Conservation (phyloP, 2,113 vertebrate genomes). For the Elephantulus edwardii region DNA sequence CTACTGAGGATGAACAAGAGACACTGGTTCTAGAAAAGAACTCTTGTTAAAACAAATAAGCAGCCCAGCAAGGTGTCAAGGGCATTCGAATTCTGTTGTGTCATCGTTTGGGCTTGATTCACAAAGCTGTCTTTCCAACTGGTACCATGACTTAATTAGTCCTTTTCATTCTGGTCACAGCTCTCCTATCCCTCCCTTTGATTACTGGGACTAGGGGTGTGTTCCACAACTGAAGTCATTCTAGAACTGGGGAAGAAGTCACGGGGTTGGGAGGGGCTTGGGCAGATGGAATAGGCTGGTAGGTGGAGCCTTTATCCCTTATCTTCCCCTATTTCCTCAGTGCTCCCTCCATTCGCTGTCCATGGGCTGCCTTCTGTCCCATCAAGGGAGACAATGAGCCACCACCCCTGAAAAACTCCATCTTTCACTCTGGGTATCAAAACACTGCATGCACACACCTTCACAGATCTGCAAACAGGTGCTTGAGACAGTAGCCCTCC, state of each 20-base stretch:
- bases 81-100: slow-evolving; percentile 5
- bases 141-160: neutral
- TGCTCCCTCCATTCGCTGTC: neutral
- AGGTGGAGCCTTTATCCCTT: neutral
- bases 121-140: slow-evolving; percentile 20
- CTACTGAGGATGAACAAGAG: neutral
- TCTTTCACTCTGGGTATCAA: neutral
- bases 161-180: neutral
- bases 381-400: neutral
- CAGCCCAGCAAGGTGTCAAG: neutral
- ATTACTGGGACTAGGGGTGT: neutral
- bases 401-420: neutral
- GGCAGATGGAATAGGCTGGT: neutral
- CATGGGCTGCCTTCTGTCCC: neutral
- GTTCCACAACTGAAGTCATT: neutral
- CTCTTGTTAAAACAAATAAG: slow-evolving; percentile 40
- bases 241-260: neutral
- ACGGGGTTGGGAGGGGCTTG: too few relatives aligned
- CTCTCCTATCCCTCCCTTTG: neutral
- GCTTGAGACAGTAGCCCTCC: neutral
- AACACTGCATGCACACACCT: fast-evolving
- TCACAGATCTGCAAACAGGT: neutral
- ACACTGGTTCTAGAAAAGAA: slow-evolving; percentile 35
- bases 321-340: fast-evolving
- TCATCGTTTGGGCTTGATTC: slow-evolving; percentile 34